Conservation (phyloP, 2,797 vertebrate genomes). For the Acanthurus tractus region DNA sequence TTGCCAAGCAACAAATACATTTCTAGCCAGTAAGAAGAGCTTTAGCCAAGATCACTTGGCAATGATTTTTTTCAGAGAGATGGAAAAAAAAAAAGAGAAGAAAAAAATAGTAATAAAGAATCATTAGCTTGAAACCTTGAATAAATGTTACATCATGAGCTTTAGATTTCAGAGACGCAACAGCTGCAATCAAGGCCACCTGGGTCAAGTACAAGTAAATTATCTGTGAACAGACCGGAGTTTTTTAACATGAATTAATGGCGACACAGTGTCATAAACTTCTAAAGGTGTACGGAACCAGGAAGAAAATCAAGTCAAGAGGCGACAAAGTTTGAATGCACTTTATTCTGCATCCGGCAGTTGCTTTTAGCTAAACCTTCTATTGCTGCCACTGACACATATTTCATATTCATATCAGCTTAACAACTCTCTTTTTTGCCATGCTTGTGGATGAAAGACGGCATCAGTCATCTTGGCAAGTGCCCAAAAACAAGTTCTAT, state of each 20-base stretch:
- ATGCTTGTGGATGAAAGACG: neutral
- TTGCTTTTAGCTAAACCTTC: neutral
- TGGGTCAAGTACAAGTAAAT: neutral
- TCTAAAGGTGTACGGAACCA: neutral
- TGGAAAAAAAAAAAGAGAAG: neutral
- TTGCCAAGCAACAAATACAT: conserved; percentile 75
- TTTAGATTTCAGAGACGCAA: conserved; percentile 18
- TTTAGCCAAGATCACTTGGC: conserved; percentile 50
- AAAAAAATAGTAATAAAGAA: conserved; percentile 5
- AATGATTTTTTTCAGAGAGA: conserved; percentile 23
- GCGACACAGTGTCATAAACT: neutral
- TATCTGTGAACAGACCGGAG: neutral
- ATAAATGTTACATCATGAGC: conserved; percentile 12
- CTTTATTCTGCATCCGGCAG: neutral
- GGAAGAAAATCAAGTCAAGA: neutral
- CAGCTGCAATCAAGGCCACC: neutral
- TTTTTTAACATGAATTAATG: neutral
- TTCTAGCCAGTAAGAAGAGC: conserved; percentile 29
- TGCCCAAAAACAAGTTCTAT: neutral
- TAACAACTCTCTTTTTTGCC: too few relatives aligned
- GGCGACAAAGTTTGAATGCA: neutral
- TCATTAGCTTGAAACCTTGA: conserved; percentile 7
- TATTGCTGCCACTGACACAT: neutral
- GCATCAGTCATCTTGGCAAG: neutral
- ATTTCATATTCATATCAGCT: too few relatives aligned